A percentile compares a stretch with the other conserved stretches of the same genome.
Conservation (phyloP, 2,797 vertebrate species). For the Myotis daubentonii region DNA sequence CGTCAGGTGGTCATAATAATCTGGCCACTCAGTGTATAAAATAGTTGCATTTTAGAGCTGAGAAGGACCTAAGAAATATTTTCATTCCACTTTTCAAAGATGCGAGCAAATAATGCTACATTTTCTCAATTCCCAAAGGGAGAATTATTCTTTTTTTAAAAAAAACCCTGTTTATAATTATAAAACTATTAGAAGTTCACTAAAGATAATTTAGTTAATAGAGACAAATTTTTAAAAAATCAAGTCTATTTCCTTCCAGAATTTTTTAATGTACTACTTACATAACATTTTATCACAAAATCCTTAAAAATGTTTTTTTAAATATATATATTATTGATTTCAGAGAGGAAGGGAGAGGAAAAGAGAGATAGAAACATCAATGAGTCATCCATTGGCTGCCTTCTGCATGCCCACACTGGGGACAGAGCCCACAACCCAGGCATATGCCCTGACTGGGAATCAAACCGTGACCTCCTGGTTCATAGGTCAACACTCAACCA, state of each 20-base stretch:
- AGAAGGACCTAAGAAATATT: neutral
- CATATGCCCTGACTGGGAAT: too few relatives aligned
- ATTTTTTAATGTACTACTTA: neutral
- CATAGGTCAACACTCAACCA: too few relatives aligned
- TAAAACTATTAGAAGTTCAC: neutral
- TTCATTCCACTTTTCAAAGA: neutral
- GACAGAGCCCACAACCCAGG: too few relatives aligned
- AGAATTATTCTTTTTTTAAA: neutral
- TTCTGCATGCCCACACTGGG: too few relatives aligned
- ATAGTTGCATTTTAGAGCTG: neutral
- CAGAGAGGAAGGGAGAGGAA: too few relatives aligned
- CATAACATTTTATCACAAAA: neutral
- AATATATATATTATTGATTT: too few relatives aligned
- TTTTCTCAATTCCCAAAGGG: neutral
- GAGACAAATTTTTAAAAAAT: neutral
- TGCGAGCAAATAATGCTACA: neutral
- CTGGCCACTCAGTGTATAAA: neutral
- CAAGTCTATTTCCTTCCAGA: neutral
- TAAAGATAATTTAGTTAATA: neutral
- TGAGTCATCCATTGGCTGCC: too few relatives aligned
- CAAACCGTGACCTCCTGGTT: too few relatives aligned
- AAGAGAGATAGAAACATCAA: too few relatives aligned
- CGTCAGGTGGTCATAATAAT: too few relatives aligned
- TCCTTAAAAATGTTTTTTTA: neutral
- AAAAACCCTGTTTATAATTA: neutral